Evolutionary conservation across 1,140 invertebrate genomes (phyloP), one percentile per base, ranked within the genome.

Genomic region (Lethrus apterus): DNA sequence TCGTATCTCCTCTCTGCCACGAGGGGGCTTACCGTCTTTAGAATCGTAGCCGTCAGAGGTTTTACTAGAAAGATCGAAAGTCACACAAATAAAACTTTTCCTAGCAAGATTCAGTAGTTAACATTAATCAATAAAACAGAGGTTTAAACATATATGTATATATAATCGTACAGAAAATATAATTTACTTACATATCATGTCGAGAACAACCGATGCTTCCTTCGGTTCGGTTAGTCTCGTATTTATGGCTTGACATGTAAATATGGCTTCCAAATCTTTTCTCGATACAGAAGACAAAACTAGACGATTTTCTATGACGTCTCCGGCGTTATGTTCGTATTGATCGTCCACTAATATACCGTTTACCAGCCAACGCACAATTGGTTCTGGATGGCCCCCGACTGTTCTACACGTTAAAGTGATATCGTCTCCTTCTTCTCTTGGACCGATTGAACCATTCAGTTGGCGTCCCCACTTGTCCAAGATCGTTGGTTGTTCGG

Each of bases 211-310:
- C 11, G 80, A 79, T 2, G 81, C 76, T 62, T 84, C 80, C 59
- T 80, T 83, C 7, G 86, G 80, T 55, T 82, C 79, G 19, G 84
- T 81, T 17, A 90, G 76, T 54, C 80, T 74, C 4, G 86, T 90
- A 65, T 93, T 93, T 51, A 79, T 73, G 8, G 89, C 86, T 62
- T 86, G 82, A 63, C 88, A 93, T 26, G 84, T 88, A 64, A 89
- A 86, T 52, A 86, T 80, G 2, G 84, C 79, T 46, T 85, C 81
- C 44, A 90, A 77, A 68, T 91, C 83, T n/a, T 81, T 78, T 21
- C 89, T 73, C 18, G 77, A 74, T 41, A 91, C 76, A 10, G 77
- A 73, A 20, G 77, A 77, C 74, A 88, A 81, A 33, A 80, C 75
- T 31, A 91, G 73, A 51, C 84, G 75, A 67, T 89, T 89, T 64